phyloP scores from a whole-genome alignment of 2,888 invertebrate genomes.

The Slavum lentiscoides region DNA sequence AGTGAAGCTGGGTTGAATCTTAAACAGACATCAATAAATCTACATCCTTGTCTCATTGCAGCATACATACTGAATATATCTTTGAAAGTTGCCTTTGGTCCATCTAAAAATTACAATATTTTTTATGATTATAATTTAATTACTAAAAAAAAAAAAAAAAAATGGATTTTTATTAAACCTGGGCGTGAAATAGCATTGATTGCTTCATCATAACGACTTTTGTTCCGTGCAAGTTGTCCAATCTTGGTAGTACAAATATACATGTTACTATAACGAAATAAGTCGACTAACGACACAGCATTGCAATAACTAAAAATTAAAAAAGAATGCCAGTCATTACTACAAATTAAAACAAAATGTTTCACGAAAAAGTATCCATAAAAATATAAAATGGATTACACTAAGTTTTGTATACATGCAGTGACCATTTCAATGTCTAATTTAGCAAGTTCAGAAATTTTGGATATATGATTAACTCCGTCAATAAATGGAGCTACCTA shows the following conservation, averaged over 20 bases:
- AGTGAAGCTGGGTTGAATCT: slow-evolving; percentile 74
- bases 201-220: slow-evolving; percentile 65
- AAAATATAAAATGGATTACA: slow-evolving; percentile 61
- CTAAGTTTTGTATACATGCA: slow-evolving; percentile 88
- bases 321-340: background rate
- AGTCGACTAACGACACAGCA: slow-evolving; percentile 75
- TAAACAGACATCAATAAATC: slow-evolving; percentile 75
- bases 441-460: slow-evolving; percentile 86
- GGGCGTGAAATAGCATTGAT: slow-evolving; percentile 35
- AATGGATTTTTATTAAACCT: slow-evolving; percentile 61
- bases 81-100: slow-evolving; percentile 69
- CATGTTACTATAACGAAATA: slow-evolving; percentile 83
- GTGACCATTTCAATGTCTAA: slow-evolving; percentile 93
- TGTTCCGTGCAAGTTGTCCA: slow-evolving; percentile 70
- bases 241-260: slow-evolving; percentile 79
- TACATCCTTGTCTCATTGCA: slow-evolving; percentile 76
- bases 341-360: slow-evolving; percentile 19
- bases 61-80: slow-evolving; percentile 77
- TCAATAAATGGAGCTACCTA: slow-evolving; percentile 84
- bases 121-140: slow-evolving; percentile 66
- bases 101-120: slow-evolving; percentile 61
- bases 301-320: slow-evolving; percentile 66
- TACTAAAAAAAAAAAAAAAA: slow-evolving; percentile 58
- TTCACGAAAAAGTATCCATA: background rate
- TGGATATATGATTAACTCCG: slow-evolving; percentile 88